Percentiles rank a stretch among this genome's conserved stretches.
phyloP scores from a whole-genome alignment of 1,140 invertebrate genomes.

The Pantala flavescens region DNA sequence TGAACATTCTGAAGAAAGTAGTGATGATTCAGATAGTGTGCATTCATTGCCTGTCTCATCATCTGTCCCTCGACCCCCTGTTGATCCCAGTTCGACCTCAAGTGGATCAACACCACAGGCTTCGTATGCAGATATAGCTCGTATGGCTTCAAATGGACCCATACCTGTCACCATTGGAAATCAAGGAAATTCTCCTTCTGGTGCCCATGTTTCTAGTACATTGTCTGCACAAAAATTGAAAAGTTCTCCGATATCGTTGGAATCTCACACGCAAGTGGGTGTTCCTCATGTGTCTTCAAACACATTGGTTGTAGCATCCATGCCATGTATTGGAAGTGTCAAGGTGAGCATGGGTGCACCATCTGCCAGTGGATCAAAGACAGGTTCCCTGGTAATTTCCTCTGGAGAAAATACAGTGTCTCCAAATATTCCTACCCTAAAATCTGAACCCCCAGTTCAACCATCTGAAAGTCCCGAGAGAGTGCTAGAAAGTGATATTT shows the following conservation, averaged over 20 bases:
- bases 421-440: background rate
- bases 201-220: background rate
- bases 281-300: background rate
- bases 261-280: too few species aligned
- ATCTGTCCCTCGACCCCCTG: constrained; percentile 33
- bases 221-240: background rate
- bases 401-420: background rate
- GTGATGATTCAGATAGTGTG: constrained; percentile 55
- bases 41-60: constrained; percentile 56
- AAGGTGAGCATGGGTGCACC: background rate
- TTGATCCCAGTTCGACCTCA: constrained; percentile 30
- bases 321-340: background rate
- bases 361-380: background rate
- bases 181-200: background rate
- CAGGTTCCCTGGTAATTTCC: background rate
- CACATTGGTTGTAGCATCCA: background rate
- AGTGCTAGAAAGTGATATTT: background rate
- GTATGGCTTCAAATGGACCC: constrained; percentile 34
- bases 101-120: constrained; percentile 47
- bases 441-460: background rate
- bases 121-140: constrained; percentile 63
- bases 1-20: constrained; percentile 57
- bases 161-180: background rate
- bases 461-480: background rate
- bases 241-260: background rate